Evolutionary conservation across 2,113 vertebrate species (phyloP).

Genomic region (Strigops habroptila): DNA sequence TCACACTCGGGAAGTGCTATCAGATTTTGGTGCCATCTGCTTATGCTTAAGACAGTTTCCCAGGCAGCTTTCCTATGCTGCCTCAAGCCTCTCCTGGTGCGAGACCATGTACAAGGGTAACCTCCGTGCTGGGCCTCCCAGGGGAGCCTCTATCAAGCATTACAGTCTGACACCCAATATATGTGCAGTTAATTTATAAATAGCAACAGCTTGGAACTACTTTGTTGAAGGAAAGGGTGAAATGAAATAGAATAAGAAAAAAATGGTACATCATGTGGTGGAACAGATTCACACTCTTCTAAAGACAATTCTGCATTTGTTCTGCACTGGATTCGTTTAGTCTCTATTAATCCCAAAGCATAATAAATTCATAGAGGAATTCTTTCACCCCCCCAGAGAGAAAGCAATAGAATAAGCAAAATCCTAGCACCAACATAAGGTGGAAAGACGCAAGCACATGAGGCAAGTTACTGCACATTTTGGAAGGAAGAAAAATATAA

Average conservation of each 20-base stretch:
- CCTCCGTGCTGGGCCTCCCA: neutral
- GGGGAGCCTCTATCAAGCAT: neutral
- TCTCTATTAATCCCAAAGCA: neutral
- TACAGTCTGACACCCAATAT: slow-evolving; percentile 45
- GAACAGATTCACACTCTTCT: neutral
- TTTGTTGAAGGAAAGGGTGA: neutral
- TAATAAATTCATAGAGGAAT: neutral
- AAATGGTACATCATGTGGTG: neutral
- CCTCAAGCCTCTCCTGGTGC: neutral
- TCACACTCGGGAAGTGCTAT: neutral
- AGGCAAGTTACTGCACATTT: neutral
- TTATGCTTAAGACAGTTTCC: slow-evolving; percentile 16
- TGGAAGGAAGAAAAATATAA: neutral
- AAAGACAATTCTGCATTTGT: neutral
- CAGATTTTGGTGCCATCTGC: slow-evolving; percentile 48
- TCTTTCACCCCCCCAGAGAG: neutral
- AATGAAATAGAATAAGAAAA: neutral
- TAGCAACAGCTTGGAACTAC: neutral
- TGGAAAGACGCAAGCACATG: neutral
- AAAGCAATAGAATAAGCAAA: neutral
- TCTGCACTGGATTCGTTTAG: neutral
- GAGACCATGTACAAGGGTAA: neutral
- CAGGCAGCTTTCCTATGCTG: neutral
- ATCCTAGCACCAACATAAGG: neutral
- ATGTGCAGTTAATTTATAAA: neutral